These are phyloP conservation scores for Diglossa cyanea DNA, from an alignment of 2,797 vertebrate species.

Conservation along the genomic window DNA sequence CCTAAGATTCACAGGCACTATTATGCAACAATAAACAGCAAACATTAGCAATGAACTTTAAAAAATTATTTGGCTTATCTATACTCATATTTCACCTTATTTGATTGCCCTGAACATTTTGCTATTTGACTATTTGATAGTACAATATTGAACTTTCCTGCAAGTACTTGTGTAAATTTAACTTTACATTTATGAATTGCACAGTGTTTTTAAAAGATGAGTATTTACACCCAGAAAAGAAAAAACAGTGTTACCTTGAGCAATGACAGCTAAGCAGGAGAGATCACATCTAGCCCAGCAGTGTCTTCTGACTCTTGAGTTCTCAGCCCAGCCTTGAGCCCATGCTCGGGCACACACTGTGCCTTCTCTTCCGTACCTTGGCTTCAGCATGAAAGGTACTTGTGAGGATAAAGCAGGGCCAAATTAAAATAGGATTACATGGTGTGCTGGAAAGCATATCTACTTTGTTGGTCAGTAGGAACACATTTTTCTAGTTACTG, in stretches of 20 bases:
- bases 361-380: neutral
- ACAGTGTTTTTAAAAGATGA: neutral
- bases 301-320: neutral
- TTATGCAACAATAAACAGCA: neutral
- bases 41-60: neutral
- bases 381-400: neutral
- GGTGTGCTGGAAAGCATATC: neutral
- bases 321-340: neutral
- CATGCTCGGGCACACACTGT: rapidly evolving
- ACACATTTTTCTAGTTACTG: neutral
- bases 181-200: neutral
- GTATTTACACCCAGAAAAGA: neutral
- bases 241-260: neutral
- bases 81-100: neutral
- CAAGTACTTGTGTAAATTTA: neutral
- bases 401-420: neutral
- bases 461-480: neutral
- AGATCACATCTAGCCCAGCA: neutral
- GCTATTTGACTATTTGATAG: neutral
- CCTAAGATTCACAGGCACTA: neutral
- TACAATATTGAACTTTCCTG: neutral
- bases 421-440: neutral
- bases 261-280: neutral
- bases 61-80: neutral
- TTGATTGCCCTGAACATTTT: neutral